Conservation (phyloP, 2,888 invertebrate genomes). For the Dryococelus australis region DNA sequence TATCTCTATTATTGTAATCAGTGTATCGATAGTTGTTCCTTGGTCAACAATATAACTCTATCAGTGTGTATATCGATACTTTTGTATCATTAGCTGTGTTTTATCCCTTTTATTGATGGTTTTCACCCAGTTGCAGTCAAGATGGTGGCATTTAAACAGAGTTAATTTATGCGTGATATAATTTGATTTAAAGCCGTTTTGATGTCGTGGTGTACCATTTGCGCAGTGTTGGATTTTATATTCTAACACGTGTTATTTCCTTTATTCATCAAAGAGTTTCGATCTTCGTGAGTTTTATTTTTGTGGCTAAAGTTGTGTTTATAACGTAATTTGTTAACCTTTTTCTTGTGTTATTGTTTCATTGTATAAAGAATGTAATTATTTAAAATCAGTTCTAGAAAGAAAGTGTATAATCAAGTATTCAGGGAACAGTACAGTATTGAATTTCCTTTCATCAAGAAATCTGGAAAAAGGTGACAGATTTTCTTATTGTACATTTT, state of each 20-base stretch:
- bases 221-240: neutral
- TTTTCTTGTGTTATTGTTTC: too few relatives aligned
- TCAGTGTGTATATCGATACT: neutral
- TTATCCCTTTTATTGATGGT: too few relatives aligned
- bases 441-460: neutral
- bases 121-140: too few relatives aligned
- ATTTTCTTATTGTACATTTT: neutral
- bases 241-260: too few relatives aligned
- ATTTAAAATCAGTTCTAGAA: conserved; percentile 2
- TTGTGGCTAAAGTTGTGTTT: neutral
- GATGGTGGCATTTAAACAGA: neutral
- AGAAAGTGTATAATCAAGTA: neutral
- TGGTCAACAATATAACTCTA: neutral
- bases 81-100: neutral
- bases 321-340: neutral
- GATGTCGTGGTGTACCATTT: neutral
- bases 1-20: neutral
- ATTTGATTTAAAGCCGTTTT: neutral
- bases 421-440: neutral
- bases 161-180: neutral
- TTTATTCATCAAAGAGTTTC: neutral
- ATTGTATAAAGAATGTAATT: neutral
- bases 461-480: neutral
- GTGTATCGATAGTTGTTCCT: neutral
- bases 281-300: neutral